Evolutionary conservation across 2,797 vertebrate species (phyloP), one percentile per base, ranked within the genome.

Genomic region (Intellagama lesueurii): DNA sequence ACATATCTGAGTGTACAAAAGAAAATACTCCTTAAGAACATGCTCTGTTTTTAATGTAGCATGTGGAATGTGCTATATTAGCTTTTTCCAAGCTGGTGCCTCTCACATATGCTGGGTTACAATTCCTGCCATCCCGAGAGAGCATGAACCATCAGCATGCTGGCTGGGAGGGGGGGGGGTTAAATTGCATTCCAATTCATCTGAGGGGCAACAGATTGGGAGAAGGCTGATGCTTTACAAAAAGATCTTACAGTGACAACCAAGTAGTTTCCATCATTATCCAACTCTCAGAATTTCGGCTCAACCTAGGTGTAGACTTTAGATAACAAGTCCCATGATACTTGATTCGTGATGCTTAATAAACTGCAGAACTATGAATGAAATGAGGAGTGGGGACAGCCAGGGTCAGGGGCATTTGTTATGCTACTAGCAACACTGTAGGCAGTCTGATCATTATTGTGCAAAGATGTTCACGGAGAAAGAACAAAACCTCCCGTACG

Each of bases 261-360:
- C 1, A 30, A 73, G 17, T 73, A 73, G 70, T 9, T 81, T 64
- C 9, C 28, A 47, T 73, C 35, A 35, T 7, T 40, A 66, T 14
- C 5, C 1, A 12, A 68, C 11, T 64, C 35, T 81, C 40, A 88
- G 44, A 44, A 26, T 44, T 30, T 30, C 52, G 26, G 19, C 40
- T 28, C 12, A 28, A 75, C 14, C 30, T 47, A 68, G 78, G 32
- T 72, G 19, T 76, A 0, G 35, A 89, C 75, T 75, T 81, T 49
- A 16, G 77, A 91, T 81, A 90, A 47, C 83, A 82, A 91, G 30
- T 64, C 0, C 84, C 68, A 60, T 87, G 79, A 47, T 44, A 28
- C 85, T 78, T 88, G 49, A 79, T 88, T 12, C 19, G 81, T 90
- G 0, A 0, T 85, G 85, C 82, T 92, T 91, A 94, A 91, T 81